phyloP scores from a whole-genome alignment of 2,797 vertebrate genomes.

The Thamnophis elegans region DNA sequence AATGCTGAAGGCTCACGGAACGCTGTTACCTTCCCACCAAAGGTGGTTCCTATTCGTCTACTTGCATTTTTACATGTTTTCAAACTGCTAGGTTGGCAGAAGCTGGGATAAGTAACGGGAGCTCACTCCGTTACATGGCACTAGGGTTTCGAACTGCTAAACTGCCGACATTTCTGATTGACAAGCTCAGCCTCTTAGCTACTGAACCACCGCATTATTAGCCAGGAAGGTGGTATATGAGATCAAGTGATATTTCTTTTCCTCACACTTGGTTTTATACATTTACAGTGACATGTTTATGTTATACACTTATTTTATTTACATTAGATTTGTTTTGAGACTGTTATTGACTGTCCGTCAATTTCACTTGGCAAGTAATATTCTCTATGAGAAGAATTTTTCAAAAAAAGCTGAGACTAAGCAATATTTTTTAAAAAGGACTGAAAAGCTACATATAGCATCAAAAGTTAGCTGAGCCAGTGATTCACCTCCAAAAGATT shows the following conservation, averaged over 20 bases:
- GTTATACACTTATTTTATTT: background rate
- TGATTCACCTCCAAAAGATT: background rate
- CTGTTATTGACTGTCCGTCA: background rate
- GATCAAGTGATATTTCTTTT: background rate
- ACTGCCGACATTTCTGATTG: no score
- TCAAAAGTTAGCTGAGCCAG: background rate
- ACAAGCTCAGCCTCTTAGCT: no score
- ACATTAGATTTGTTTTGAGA: background rate
- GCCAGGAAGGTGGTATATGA: background rate
- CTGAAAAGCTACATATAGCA: background rate
- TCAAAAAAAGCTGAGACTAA: background rate
- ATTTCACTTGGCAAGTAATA: background rate
- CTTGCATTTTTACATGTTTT: no score
- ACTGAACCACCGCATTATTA: no score
- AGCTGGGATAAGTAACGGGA: no score
- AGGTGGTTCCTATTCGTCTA: no score
- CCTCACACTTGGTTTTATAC: background rate
- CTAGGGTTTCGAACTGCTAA: no score
- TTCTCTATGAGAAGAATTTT: background rate
- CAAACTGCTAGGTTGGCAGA: no score
- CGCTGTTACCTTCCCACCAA: no score
- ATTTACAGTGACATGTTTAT: background rate
- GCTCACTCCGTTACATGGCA: no score
- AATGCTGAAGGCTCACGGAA: no score
- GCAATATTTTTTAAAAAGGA: background rate